A percentile compares a stretch with the other conserved stretches of the same genome.
Conservation (phyloP, 2,888 invertebrate species). For the Agrochola circellaris region DNA sequence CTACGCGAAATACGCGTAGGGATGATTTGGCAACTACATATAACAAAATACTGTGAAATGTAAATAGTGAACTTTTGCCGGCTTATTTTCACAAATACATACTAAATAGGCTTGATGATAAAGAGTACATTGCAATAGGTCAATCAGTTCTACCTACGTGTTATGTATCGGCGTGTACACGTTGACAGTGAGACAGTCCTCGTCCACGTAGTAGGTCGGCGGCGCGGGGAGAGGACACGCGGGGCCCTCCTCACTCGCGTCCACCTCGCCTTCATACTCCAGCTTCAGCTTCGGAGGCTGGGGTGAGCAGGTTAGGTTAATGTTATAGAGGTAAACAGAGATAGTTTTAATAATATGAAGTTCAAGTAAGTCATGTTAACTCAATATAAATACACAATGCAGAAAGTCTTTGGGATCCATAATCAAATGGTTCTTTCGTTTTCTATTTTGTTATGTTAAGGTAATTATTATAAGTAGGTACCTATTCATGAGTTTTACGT, state of each 20-base stretch:
- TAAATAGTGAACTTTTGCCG: neutral
- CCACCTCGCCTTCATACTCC: conserved; percentile 83
- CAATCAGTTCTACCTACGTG: neutral
- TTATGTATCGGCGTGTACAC: conserved; percentile 85
- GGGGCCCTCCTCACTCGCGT: conserved; percentile 91
- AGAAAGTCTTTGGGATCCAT: neutral
- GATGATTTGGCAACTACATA: neutral
- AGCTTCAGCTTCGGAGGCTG: conserved; percentile 63
- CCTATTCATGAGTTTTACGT: neutral
- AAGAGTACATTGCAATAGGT: too few relatives aligned
- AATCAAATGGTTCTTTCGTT: neutral
- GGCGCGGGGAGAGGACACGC: conserved; percentile 88
- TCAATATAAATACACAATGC: neutral
- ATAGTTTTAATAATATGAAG: neutral
- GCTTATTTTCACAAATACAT: neutral
- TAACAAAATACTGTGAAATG: neutral
- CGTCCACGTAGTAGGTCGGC: conserved; percentile 81
- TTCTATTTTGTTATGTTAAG: neutral
- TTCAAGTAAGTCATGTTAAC: neutral
- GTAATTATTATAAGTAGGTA: neutral
- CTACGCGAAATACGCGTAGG: too few relatives aligned
- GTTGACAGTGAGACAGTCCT: conserved; percentile 92
- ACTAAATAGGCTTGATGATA: neutral
- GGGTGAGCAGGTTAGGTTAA: neutral
- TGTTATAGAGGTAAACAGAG: neutral